Evolutionary conservation across 2,797 vertebrate genomes (phyloP).

Genomic region (Manis javanica): DNA sequence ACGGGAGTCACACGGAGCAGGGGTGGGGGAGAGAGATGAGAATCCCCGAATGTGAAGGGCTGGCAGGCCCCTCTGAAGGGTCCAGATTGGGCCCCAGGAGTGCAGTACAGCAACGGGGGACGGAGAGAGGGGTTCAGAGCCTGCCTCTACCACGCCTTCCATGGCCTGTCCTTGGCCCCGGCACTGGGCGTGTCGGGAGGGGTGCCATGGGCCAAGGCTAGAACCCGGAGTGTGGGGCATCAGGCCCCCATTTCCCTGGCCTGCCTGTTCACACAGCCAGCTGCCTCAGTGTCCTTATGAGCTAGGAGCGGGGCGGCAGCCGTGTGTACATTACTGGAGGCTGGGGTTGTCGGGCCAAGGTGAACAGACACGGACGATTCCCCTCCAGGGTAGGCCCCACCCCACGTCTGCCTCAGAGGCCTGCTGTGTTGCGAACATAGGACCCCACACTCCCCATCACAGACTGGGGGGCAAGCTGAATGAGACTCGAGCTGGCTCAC

Average conservation of each 20-base stretch:
- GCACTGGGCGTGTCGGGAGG: neutral
- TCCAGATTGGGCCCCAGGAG: neutral
- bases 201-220: neutral
- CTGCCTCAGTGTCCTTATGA: neutral
- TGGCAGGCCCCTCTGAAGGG: neutral
- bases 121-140: neutral
- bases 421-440: neutral
- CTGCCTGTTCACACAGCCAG: neutral
- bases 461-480: neutral
- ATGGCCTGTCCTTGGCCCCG: neutral
- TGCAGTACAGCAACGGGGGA: neutral
- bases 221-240: neutral
- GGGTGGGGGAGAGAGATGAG: neutral
- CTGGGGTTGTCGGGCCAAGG: neutral
- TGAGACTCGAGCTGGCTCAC: neutral
- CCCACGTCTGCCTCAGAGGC: neutral
- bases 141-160: neutral
- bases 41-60: neutral
- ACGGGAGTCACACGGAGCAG: neutral
- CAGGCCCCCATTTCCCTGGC: neutral
- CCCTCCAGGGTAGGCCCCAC: neutral
- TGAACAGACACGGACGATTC: neutral
- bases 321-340: no score
- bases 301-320: neutral
- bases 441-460: neutral